Evolutionary conservation across 2,113 vertebrate species (phyloP), one percentile per base, ranked within the genome.

Genomic region (Nesogale talazaci): DNA sequence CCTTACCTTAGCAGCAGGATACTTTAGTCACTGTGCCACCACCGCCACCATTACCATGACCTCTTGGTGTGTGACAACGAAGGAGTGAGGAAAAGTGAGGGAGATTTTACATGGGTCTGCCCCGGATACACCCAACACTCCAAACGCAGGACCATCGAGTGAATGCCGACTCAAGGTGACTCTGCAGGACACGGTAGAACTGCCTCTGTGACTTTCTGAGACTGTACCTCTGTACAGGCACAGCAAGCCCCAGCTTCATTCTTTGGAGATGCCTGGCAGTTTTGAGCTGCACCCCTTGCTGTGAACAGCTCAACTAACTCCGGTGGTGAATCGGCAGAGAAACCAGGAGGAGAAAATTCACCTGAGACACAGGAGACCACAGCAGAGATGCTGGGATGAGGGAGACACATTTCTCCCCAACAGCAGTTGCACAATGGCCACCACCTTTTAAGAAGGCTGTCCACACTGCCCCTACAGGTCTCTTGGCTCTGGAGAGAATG

Each of bases 351-450:
- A 74, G 70, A 93, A 59, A n/a, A 2, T 25, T 0, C 34, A 34
- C 56, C 27, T 10, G 3, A 4, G 34, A 11, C 6, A 0, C 56
- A 61, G 69, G 79, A 84, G 81, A 36, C 19, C 36, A 10, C 10
- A 10, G 7, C 34, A 74, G 34, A 75, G 72, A 23, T 27, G 12
- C 38, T 75, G 38, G 38, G 23, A 10, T 36, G 23, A 31, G 36
- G 23, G 31, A 70, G 67, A 17, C 36, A 74, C 34, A 27, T 22
- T 63, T 10, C 1, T 22, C 59, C 31, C 46, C 11, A 46, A 69
- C 10, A 36, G 10, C 6, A 92, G 63, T 87, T 76, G 38, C 29
- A 80, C 36, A 89, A 92, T 93, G 17, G 22, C 29, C 29, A 34
- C 4, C 12, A 20, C 0, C 5, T 34, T 88, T 92, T 19, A 4